Base-by-base conservation (phyloP, 2,888 invertebrate species). In the Thymelicus sylvestris region DNA sequence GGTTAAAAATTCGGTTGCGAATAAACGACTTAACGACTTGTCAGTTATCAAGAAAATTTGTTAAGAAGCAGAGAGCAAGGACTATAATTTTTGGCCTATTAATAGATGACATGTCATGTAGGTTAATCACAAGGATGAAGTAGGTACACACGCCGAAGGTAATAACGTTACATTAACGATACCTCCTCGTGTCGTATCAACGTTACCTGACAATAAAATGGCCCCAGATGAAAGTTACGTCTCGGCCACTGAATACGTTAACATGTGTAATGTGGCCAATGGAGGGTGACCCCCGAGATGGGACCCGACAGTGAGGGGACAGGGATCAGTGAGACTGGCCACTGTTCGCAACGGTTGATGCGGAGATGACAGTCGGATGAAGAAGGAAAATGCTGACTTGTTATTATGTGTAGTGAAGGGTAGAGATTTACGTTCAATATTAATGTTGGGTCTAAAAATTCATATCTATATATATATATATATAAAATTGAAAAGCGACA, bases 181-280 rank as follows among this genome's bases (percentile, higher is more conserved):
- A 24, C 4, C 12, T 44, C 1, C 12, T 8, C 12, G 13, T 57
- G 31, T 13, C 10, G 5, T 57, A 31, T 31, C 44, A 44, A 57
- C 12, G 19, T 52, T 52, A 31, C 57, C 57, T 57, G 57, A 5
- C 12, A 31, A 24, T 57, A 57, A 57, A 62, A 59, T 39, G 24
- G 44, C 61, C 24, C 10, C 48, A 48, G 31, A 48, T 48, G 47
- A 48, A 62, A 62, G 62, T 62, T 63, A n/a, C 24, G 19, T 41
- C 44, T n/a, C 63, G 48, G 63, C 31, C 31, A 31, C 44, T 74
- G 83, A 81, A 81, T 86, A 82, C 80, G 83, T 86, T 86, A 85
- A 81, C 84, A 84, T 88, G 83, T 82, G 81, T 80, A 83, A 44
- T 12, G 85, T 82, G 78, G 73, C 88, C 84, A 86, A 73, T 67